Base-by-base conservation (phyloP, 2,113 vertebrate genomes). In the Stigmatopora nigra region DNA sequence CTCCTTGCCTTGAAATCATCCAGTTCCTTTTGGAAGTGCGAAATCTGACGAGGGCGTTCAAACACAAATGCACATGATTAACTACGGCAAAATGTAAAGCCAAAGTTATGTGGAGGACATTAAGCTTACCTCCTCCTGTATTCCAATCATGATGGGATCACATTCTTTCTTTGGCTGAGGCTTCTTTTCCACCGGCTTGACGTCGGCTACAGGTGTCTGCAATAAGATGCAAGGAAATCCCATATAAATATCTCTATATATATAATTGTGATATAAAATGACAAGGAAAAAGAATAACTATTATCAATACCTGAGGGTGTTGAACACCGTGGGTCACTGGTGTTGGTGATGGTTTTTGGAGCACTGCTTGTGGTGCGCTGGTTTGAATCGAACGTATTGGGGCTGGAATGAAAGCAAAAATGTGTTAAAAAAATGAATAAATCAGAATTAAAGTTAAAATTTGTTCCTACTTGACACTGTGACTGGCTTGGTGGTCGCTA, bases 11-110 rank as follows among this genome's bases (percentile, higher is more conserved):
- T 98, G 46, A 99, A 81, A 14, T 98, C 95, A 17, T 95, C 94
- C 70, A 99, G 74, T 79, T 98, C 97, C 83, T 94, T 95, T 77
- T 99, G 93, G 71, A 99, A 99, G 79, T 98, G 96, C 1, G 91
- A 88, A 6, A 98, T 95, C 97, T 99, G 75, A 12, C 19, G 22
- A 60, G 22, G 9, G 15, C 1, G 3, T 4, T n/a, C 25, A 31
- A 49, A n/a, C 16, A 31, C 10, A 14, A 7, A 22, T 1, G 38
- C 9, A 41, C 38, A 41, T 41, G 6, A 3, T 41, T 41, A 41
- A 7, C 38, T 41, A 10, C 3, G 25, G 25, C 25, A 31, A 31
- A 31, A 31, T 31, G 25, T 31, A 31, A 31, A 31, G 25, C 25
- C 25, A 2, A 41, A 4, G 38, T 7, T 41, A 41, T 4, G 31